These are phyloP conservation scores for Chydorus sphaericus DNA, from an alignment of 2,888 invertebrate species.

Conservation along the genomic window DNA sequence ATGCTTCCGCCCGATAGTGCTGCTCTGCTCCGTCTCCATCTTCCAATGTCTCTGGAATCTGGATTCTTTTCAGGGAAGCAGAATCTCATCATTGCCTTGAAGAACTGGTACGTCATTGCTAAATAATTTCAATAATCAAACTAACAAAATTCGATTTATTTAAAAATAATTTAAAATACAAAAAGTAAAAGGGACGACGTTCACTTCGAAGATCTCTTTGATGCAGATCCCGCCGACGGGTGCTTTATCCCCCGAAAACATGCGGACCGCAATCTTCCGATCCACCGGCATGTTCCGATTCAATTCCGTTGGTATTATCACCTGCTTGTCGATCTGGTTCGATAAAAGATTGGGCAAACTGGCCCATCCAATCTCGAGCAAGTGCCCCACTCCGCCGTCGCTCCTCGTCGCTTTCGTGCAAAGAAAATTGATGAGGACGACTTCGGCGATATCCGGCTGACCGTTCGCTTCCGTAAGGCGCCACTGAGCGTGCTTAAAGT, in stretches of 20 bases:
- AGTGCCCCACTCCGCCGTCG: conserved; percentile 93
- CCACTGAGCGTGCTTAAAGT: conserved; percentile 98
- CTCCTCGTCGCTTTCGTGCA: conserved; percentile 92
- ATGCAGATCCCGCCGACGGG: conserved; percentile 97
- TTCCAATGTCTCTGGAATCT: conserved; percentile 67
- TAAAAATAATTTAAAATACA: conserved; percentile 34
- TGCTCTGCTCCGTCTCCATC: too few relatives aligned
- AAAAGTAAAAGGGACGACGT: conserved; percentile 84
- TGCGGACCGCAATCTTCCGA: conserved; percentile 69
- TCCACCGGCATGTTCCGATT: conserved; percentile 81
- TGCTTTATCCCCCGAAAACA: conserved; percentile 88
- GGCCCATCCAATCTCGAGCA: conserved; percentile 87
- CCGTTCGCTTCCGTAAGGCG: conserved; percentile 93
- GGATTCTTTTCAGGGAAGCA: conserved; percentile 91
- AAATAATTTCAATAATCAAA: too few relatives aligned
- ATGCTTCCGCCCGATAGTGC: too few relatives aligned
- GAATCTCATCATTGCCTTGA: conserved; percentile 91
- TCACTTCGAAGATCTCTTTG: conserved; percentile 97
- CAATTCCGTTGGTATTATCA: conserved; percentile 59
- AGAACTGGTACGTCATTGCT: conserved; percentile 88
- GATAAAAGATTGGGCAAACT: conserved; percentile 89
- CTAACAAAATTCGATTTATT: too few relatives aligned
- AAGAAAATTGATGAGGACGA: conserved; percentile 88
- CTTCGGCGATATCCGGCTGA: conserved; percentile 91
- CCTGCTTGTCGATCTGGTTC: conserved; percentile 84